Evolutionary conservation across 2,797 vertebrate species (phyloP).

Genomic region (Glyptemys insculpta): DNA sequence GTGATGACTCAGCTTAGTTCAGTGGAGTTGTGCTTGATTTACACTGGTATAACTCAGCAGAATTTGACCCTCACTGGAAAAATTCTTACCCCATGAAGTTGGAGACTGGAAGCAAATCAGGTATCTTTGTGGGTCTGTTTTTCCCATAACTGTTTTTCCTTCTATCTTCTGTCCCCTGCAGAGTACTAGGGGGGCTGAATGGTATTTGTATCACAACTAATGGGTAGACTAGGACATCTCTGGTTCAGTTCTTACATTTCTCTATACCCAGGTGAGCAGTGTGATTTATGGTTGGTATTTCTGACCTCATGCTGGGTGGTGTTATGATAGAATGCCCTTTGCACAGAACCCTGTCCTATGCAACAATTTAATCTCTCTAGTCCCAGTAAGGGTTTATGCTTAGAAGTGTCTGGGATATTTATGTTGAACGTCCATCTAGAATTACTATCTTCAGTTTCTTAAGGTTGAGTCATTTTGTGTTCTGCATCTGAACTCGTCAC

Average conservation of each 20-base stretch:
- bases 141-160: constrained; percentile 51
- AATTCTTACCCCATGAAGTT: not conserved
- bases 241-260: not conserved
- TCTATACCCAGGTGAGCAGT: constrained; percentile 25
- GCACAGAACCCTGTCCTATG: not conserved
- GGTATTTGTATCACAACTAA: constrained; percentile 64
- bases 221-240: not conserved
- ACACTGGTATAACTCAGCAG: constrained; percentile 14
- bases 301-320: constrained; percentile 11
- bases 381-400: not conserved
- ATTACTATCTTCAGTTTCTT: not conserved
- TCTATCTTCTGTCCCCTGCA: not conserved
- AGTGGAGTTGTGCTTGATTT: not conserved
- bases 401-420: not conserved
- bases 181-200: not conserved
- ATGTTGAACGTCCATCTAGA: rapidly evolving
- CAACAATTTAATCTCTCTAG: not conserved
- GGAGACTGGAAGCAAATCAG: not conserved
- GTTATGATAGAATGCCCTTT: not conserved
- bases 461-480: not conserved
- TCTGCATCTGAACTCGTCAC: constrained; percentile 11
- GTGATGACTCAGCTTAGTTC: rapidly evolving
- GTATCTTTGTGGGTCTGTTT: constrained; percentile 56
- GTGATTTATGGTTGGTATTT: constrained; percentile 16
- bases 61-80: constrained; percentile 10